phyloP scores from a whole-genome alignment of 1,140 invertebrate species.

The Procambarus virginalis region DNA sequence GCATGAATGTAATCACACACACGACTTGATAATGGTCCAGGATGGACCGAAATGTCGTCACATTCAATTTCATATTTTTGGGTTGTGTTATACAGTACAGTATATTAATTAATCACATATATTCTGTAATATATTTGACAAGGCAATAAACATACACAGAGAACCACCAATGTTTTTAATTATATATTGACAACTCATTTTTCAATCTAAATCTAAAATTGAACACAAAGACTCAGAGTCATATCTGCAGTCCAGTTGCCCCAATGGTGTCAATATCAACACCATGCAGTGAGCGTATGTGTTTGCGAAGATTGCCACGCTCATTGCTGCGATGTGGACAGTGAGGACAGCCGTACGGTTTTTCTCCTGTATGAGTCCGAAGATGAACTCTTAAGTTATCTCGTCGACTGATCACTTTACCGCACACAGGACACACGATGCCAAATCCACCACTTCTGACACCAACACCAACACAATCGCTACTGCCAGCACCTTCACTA shows the following conservation, averaged over 20 bases:
- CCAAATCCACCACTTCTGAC: conserved; percentile 56
- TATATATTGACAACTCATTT: neutral
- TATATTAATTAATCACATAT: neutral
- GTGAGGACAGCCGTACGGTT: conserved; percentile 56
- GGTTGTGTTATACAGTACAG: too few relatives aligned
- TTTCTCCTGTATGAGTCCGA: conserved; percentile 58
- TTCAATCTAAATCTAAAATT: neutral
- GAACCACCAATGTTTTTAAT: neutral
- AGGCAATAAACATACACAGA: neutral
- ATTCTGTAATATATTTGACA: neutral
- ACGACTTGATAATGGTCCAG: neutral
- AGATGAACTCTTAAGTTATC: conserved; percentile 71
- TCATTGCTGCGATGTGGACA: conserved; percentile 63
- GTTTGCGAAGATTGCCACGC: conserved; percentile 71
- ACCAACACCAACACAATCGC: conserved; percentile 37
- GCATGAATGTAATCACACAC: neutral
- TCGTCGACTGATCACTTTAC: conserved; percentile 70
- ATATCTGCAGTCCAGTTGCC: neutral
- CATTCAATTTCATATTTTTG: too few relatives aligned
- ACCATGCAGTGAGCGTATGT: conserved; percentile 61
- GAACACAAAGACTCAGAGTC: neutral
- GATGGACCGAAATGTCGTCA: too few relatives aligned
- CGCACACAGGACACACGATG: conserved; percentile 68
- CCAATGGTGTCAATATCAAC: conserved; percentile 27
- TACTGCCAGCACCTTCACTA: conserved; percentile 29